Base-by-base conservation (phyloP, 2,113 vertebrate species). In the Poeciliopsis turrubarensis region DNA sequence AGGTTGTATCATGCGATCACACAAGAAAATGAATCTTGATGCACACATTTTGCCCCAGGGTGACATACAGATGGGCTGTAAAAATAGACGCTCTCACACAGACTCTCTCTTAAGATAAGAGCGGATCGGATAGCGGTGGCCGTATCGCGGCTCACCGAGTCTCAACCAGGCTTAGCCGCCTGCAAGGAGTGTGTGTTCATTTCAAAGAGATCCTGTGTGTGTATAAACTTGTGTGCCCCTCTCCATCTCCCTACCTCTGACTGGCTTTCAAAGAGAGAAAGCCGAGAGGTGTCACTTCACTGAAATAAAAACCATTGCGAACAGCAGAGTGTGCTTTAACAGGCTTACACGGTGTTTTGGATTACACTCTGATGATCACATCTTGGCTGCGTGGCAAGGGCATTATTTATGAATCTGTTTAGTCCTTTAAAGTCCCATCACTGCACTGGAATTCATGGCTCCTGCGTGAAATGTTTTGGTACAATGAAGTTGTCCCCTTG, bases 121-220 rank as follows among this genome's bases (percentile, higher is more conserved):
- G 70, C 51, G 65, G 78, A 88, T 91, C 68, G 72, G 83, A 84
- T 75, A 84, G 87, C 83, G 68, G 70, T 13, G 69, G 26, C 77
- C 39, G 54, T 85, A 80, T 90, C 77, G 61, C 68, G 75, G 68
- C 80, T 72, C 15, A 63, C 77, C 78, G 69, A 77, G 70, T 73
- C 78, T 80, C 74, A 72, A 41, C 68, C 51, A 62, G 79, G 87
- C 85, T 89, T 86, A 88, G 60, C 87, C 17, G 82, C 82, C 77
- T 85, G 71, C 41, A 3, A 66, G 32, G 44, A 79, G 68, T 74
- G 81, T 85, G 82, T 83, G 81, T 81, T 77, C 44, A 71, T 91
- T 91, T 93, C 89, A 91, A 86, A 91, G 92, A 68, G 72, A 82
- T 81, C 67, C 65, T 72, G 26, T 37, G 79, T 80, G 83, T 47